phyloP scores from a whole-genome alignment of 2,888 invertebrate species.

The Idaea straminata region DNA sequence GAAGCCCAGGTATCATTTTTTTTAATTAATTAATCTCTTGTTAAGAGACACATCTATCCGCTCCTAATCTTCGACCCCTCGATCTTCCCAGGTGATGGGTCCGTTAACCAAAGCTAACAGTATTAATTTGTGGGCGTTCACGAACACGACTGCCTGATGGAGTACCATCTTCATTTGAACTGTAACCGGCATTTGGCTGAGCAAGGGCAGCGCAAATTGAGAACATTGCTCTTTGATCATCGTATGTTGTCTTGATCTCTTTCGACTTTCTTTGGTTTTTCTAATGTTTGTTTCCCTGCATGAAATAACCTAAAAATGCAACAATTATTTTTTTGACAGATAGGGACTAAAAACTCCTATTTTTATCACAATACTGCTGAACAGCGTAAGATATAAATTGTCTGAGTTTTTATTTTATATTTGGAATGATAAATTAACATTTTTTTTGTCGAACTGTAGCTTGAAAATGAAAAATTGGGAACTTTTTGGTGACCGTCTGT shows the following conservation, averaged over 20 bases:
- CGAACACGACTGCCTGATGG: slow-evolving; percentile 26
- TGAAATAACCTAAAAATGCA: no score
- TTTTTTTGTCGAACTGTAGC: no score
- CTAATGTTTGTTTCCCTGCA: no score
- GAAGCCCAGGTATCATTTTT: no score
- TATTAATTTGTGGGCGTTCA: slow-evolving; percentile 71
- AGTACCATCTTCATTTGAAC: slow-evolving; percentile 15
- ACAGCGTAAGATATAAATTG: no score
- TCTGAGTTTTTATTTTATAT: no score
- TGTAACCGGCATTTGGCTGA: neutral
- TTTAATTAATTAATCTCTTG: neutral
- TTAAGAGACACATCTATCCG: neutral
- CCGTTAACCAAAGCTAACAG: slow-evolving; percentile 59
- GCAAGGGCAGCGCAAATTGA: neutral
- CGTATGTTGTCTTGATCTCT: neutral
- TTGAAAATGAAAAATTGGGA: no score
- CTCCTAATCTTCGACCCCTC: neutral
- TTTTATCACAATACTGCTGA: no score
- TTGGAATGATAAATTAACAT: no score
- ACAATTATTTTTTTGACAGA: no score
- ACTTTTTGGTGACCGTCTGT: no score
- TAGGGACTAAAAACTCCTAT: no score
- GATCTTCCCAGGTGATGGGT: slow-evolving; percentile 30
- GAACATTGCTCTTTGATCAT: neutral
- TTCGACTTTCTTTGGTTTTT: neutral